Conservation (phyloP, 2,113 vertebrate species). For the Manacus vitellinus region DNA sequence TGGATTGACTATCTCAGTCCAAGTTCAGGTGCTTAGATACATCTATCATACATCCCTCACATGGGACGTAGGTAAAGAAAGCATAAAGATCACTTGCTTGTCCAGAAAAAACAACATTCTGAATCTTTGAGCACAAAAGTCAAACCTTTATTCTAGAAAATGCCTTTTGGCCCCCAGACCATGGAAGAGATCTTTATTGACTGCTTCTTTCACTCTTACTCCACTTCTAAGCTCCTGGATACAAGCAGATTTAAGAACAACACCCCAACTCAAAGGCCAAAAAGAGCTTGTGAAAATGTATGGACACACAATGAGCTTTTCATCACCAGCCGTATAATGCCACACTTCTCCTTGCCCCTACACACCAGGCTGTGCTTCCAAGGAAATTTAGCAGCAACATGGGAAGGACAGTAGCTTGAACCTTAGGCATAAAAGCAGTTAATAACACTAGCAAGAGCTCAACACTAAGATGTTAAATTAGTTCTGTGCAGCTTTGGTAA, state of each 20-base stretch:
- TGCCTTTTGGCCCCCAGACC: neutral
- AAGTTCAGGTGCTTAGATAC: neutral
- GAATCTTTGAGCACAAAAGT: neutral
- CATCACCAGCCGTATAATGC: rapidly evolving
- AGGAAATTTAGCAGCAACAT: neutral
- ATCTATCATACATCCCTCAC: neutral
- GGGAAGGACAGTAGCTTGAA: neutral
- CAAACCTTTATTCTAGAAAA: neutral
- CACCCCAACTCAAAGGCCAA: neutral
- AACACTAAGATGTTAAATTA: rapidly evolving
- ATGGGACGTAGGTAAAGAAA: neutral
- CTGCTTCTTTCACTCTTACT: neutral
- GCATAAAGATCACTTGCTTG: neutral
- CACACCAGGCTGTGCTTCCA: neutral
- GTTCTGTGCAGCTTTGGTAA: neutral
- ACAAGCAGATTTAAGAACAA: neutral
- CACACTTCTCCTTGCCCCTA: neutral
- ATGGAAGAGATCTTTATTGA: neutral
- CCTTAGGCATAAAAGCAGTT: neutral
- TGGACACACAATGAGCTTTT: neutral
- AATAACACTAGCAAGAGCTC: neutral
- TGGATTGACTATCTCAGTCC: neutral
- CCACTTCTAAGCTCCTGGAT: neutral
- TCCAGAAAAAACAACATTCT: neutral
- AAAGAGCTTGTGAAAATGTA: neutral